These are phyloP conservation scores for Aphelocoma californica DNA, from an alignment of 2,797 vertebrate species.

Conservation along the genomic window DNA sequence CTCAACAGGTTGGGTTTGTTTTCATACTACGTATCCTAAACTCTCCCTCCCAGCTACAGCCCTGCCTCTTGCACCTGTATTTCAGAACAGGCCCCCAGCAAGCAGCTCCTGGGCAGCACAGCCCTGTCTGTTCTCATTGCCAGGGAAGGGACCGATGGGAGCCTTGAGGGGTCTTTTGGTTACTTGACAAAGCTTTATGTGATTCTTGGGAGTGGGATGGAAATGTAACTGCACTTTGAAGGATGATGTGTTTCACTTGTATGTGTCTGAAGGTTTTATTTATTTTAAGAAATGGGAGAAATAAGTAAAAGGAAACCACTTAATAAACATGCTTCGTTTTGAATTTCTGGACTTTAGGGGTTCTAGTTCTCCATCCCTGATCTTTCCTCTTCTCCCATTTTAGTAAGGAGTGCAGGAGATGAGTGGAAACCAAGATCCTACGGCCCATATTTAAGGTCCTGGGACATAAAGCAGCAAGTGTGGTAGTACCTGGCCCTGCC, in stretches of 20 bases:
- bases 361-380: not conserved
- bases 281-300: conserved; percentile 61
- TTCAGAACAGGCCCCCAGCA: not conserved
- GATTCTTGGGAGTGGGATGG: conserved; percentile 51
- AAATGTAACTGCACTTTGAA: conserved; percentile 59
- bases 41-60: not conserved
- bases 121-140: not conserved
- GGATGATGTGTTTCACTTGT: conserved; percentile 42
- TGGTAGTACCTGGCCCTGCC: not conserved
- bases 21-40: not conserved
- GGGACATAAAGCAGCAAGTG: not conserved
- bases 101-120: not conserved
- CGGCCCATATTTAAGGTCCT: not conserved
- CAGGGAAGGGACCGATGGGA: not conserved
- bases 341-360: not conserved
- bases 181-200: conserved; percentile 61
- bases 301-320: conserved; percentile 52
- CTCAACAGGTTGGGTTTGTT: not conserved
- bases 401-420: not conserved
- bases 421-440: not conserved
- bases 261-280: conserved; percentile 66
- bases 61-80: not conserved
- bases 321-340: conserved; percentile 50
- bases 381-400: not conserved
- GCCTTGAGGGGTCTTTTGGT: conserved; percentile 5